Base-by-base conservation (phyloP, 2,113 vertebrate species). In the Pionites leucogaster region DNA sequence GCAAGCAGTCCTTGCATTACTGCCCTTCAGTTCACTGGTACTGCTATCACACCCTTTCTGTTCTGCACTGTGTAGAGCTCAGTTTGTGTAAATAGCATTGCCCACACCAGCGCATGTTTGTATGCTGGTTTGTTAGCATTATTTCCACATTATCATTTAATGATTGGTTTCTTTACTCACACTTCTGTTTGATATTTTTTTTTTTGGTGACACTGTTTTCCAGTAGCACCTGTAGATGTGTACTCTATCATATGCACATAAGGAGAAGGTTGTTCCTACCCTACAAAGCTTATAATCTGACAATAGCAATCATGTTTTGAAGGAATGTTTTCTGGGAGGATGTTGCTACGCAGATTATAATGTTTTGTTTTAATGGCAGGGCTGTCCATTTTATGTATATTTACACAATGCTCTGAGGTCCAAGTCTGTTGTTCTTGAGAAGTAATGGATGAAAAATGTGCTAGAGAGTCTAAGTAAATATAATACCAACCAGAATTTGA, bases 1-100 rank as follows among this genome's bases (percentile, higher is more conserved):
- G 64, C 28, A 23, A 68, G 11, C 46, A 42, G 0, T 74, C 15
- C 23, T 74, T 28, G 23, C 12, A 0, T 7, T 44, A 3, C 59
- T 4, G 31, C n/a, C 33, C 37, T 44, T 68, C 1, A 1, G 25
- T 39, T 68, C 3, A 1, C 44, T 39, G 67, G 39, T 37, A 6
- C 62, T 70, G 44, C 49, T 46, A 1, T 39, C 46, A 8, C 23
- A 27, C 5, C 46, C 27, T 49, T 82, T 29, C 39, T 55, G 10
- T 70, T 23, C 71, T 59, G 46, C 47, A 2, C 42, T 35, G 2
- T 1, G 1, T 6, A 19, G 50, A 64, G 53, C 39, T 77, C 46
- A 17, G 17, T 74, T 83, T 44, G 49, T 80, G 41, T 55, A 49
- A 88, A 55, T 23, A 86, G 20, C 4, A 6, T 57, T 63, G 41